These are phyloP conservation scores for Siniperca chuatsi DNA, from an alignment of 2,113 vertebrate species.

Conservation along the genomic window DNA sequence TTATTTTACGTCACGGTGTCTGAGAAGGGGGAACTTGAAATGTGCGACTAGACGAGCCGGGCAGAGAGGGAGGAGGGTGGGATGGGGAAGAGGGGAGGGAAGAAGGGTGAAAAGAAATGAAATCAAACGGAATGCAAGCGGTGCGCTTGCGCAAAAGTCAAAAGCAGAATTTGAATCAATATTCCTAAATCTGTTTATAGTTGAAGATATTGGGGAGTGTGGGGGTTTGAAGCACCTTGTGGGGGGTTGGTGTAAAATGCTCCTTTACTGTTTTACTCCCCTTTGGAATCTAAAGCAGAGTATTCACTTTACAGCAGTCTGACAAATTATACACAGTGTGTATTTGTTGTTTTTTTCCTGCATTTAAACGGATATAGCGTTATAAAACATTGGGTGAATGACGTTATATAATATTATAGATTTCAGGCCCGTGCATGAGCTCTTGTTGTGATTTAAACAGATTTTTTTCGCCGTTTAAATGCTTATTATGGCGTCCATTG, in stretches of 20 bases:
- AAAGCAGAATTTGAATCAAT: slow-evolving; percentile 66
- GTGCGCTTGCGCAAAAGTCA: slow-evolving; percentile 76
- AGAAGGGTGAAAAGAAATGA: slow-evolving; percentile 42
- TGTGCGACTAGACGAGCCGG: slow-evolving; percentile 73
- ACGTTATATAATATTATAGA: neutral
- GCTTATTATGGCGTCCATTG: slow-evolving; percentile 58
- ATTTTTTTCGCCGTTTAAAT: slow-evolving; percentile 57
- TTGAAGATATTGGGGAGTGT: slow-evolving; percentile 57
- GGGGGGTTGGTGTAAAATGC: slow-evolving; percentile 32
- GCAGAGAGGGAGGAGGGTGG: neutral
- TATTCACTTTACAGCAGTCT: slow-evolving; percentile 10
- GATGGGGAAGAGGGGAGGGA: neutral
- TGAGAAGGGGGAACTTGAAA: slow-evolving; percentile 78
- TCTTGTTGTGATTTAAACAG: slow-evolving; percentile 29
- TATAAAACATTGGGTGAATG: neutral
- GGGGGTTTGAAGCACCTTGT: slow-evolving; percentile 28
- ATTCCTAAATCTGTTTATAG: slow-evolving; percentile 73
- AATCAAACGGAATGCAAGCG: slow-evolving; percentile 67
- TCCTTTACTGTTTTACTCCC: neutral
- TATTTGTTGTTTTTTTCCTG: slow-evolving; percentile 8
- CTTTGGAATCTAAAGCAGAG: neutral
- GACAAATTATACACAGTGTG: neutral
- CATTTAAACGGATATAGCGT: neutral
- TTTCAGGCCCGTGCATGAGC: slow-evolving; percentile 22
- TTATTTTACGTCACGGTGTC: slow-evolving; percentile 83